A percentile compares a stretch with the other conserved stretches of the same genome.
These are phyloP conservation scores for Nemopilema nomurai DNA, from an alignment of 30 jellyfish, hydroid and myxozoan genomes.

Conservation along the genomic window DNA sequence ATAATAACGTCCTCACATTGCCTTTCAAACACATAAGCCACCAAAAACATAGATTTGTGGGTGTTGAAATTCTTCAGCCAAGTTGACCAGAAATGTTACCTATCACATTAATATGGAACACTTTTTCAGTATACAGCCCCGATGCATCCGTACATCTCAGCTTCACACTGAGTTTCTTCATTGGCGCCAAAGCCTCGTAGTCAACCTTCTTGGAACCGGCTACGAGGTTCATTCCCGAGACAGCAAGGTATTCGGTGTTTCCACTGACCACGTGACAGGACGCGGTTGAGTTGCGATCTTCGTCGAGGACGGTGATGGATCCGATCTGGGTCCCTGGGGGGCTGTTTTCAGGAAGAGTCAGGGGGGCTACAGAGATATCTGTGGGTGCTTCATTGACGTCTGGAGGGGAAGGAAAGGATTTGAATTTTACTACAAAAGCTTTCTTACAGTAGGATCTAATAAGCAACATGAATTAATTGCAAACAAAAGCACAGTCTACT, in stretches of 20 bases:
- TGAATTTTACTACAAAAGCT: no score
- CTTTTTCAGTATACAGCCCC: constrained; percentile 24
- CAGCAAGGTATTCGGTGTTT: constrained; percentile 26
- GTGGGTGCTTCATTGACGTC: constrained; percentile 91
- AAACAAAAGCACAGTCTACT: no score
- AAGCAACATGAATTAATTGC: no score
- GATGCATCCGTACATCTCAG: constrained; percentile 72
- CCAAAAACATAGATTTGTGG: no score
- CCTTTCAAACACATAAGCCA: no score
- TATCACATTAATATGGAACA: constrained; percentile 44
- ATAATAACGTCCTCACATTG: no score
- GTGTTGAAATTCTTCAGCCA: no score
- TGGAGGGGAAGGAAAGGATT: no score
- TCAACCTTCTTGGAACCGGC: constrained; percentile 56
- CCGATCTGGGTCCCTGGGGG: constrained; percentile 61
- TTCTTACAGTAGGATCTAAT: no score
- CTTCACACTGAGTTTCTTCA: constrained; percentile 23
- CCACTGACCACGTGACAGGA: constrained; percentile 60
- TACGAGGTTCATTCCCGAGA: constrained; percentile 32
- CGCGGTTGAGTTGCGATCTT: constrained; percentile 64
- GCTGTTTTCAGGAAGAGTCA: constrained; percentile 65
- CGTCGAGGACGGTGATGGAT: constrained; percentile 56
- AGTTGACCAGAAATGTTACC: no score
- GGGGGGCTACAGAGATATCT: constrained; percentile 32
- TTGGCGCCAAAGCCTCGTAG: constrained; percentile 56